Evolutionary conservation across 2,888 invertebrate genomes (phyloP), one percentile per base, ranked within the genome.

Genomic region (Amblyteles armatorius): DNA sequence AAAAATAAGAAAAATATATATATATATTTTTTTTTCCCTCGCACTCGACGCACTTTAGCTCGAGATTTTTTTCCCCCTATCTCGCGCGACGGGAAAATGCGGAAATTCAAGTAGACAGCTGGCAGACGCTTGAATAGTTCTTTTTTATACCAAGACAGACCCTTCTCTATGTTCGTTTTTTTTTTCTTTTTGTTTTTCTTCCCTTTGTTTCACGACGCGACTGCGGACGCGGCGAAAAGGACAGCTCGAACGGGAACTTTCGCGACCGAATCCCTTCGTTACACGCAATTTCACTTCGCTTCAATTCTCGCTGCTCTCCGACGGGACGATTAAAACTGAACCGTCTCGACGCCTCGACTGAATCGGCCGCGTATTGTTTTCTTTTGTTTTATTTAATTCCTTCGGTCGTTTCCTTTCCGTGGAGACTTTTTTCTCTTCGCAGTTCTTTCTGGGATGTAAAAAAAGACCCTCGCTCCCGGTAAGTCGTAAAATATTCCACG

Each of bases 101-200:
- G 19, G 22, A 68, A 78, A 72, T 68, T 57, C 40, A 29, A 48
- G 36, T 44, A 78, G 73, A 79, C 68, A 50, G 48, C 63, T 44
- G 73, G 44, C 50, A 60, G 63, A 81, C 72, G 72, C 57, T 77
- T 19, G 52, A 52, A 52, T 83, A 76, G 81, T 86, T 74, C 11
- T 40, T 9, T 40, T 40, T 83, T 67, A 60, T 19, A 69, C 79
- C 22, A 2, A 40, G 40, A 63, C 74, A 22, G 48, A 26, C 26
- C 60, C 22, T 19, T 72, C 67, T 65, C 71, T 72, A 76, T 36
- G 26, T 60, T 50, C 76, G 52, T 36, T 33, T 36, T 29, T 33
- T 67, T 7, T 11, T 67, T 44, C 50, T 44, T 33, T 55, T 13
- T 48, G 40, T 22, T 77, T 82, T 78, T 22, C 55, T 76, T 48